Evolutionary conservation across 2,113 vertebrate species (phyloP).

Genomic region (Microcebus jonahi): DNA sequence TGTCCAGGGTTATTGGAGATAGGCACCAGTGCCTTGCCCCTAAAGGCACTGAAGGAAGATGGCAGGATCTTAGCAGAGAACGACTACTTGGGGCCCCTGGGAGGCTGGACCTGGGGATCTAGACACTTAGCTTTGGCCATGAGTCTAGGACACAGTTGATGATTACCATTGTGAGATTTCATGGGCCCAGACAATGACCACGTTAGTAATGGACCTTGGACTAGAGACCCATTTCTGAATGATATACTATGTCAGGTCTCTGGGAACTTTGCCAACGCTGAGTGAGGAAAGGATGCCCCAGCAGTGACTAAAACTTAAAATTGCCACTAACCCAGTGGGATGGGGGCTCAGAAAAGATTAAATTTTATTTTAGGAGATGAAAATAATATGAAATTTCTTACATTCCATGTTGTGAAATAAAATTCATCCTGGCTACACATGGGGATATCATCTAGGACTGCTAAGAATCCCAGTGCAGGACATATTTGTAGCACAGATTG

Average conservation of each 20-base stretch:
- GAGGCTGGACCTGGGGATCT: background rate
- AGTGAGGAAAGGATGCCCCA: background rate
- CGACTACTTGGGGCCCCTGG: background rate
- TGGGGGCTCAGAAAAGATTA: constrained; percentile 4
- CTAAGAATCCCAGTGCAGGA: background rate
- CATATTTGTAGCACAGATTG: background rate
- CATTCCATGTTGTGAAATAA: constrained; percentile 22
- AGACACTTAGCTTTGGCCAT: background rate
- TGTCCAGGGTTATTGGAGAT: background rate
- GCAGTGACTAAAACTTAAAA: constrained; percentile 15
- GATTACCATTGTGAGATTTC: background rate
- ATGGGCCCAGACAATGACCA: background rate
- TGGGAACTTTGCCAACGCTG: background rate
- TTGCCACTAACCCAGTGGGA: constrained; percentile 12
- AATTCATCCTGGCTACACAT: background rate
- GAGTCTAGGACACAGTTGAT: background rate
- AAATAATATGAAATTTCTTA: constrained; percentile 41
- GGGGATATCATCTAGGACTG: background rate
- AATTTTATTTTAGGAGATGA: constrained; percentile 54
- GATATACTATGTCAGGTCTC: background rate
- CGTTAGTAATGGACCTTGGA: background rate
- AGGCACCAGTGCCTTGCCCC: background rate
- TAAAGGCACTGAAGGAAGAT: background rate
- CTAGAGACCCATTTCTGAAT: background rate
- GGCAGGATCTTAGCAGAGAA: background rate